Evolutionary conservation across 2,113 vertebrate genomes (phyloP).

Genomic region (Nipponia nippon): DNA sequence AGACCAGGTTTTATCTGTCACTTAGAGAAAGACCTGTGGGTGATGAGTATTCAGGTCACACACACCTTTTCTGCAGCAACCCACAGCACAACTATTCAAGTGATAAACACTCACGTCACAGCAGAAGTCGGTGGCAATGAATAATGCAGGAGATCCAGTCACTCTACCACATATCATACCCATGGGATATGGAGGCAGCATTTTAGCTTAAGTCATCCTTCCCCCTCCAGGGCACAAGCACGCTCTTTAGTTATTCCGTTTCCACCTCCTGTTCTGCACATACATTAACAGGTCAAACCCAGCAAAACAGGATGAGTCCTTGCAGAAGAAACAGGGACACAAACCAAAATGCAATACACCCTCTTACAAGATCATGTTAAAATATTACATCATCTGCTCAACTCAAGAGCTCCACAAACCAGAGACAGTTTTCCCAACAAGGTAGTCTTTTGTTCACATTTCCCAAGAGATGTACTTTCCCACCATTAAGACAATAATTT

Average conservation of each 20-base stretch:
- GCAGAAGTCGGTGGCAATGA: slow-evolving; percentile 37
- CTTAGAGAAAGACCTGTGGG: neutral
- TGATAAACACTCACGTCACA: slow-evolving; percentile 22
- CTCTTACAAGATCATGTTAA: neutral
- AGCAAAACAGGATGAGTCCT: neutral
- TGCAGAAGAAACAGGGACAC: neutral
- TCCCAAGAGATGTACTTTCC: neutral
- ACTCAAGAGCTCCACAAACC: neutral
- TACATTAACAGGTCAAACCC: neutral
- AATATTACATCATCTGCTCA: neutral
- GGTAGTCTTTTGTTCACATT: neutral
- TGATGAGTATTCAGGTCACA: slow-evolving; percentile 45
- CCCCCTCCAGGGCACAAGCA: neutral
- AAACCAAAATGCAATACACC: neutral
- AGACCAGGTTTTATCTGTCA: neutral
- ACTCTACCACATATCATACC: neutral
- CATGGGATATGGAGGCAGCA: neutral
- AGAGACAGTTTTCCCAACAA: neutral
- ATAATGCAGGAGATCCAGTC: slow-evolving; percentile 50
- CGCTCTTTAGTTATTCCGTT: neutral
- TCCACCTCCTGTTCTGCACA: neutral
- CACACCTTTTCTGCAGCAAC: slow-evolving; percentile 30
- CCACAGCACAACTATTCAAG: slow-evolving; percentile 28
- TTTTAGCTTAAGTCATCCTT: slow-evolving; percentile 9
- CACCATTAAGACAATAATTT: neutral